phyloP scores from a whole-genome alignment of 2,888 invertebrate genomes.

The Xanthorhoe spadicearia region DNA sequence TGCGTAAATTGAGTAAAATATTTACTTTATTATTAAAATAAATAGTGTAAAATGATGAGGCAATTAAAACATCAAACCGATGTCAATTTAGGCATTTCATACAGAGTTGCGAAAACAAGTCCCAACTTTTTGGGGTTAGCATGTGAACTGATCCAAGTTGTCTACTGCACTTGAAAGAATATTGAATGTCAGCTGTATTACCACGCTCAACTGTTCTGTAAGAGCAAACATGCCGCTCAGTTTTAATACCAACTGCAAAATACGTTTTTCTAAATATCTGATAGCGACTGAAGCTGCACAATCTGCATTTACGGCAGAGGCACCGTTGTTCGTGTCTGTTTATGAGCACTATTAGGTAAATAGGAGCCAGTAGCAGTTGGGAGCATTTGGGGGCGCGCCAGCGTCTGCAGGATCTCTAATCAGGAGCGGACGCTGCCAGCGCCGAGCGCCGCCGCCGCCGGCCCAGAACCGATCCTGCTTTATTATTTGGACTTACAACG shows the following conservation, averaged over 20 bases:
- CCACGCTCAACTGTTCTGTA: too few relatives aligned
- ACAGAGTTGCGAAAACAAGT: too few relatives aligned
- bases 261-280: background rate
- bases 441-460: background rate
- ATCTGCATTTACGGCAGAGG: background rate
- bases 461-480: conserved; percentile 1
- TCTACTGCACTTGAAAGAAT: too few relatives aligned
- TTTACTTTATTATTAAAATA: background rate
- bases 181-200: too few relatives aligned
- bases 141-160: too few relatives aligned
- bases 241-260: too few relatives aligned
- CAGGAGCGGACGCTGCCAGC: conserved; percentile 13
- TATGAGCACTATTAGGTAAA: background rate
- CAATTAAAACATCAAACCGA: background rate
- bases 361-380: too few relatives aligned
- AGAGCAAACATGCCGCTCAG: too few relatives aligned
- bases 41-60: background rate
- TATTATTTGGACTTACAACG: conserved; percentile 13
- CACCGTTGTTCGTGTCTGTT: background rate
- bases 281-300: background rate
- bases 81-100: background rate
- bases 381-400: conserved; percentile 17
- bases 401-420: conserved; percentile 11
- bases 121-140: too few relatives aligned
- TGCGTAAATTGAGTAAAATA: background rate